phyloP scores from a whole-genome alignment of 2,888 invertebrate species.

The Callinectes sapidus region DNA sequence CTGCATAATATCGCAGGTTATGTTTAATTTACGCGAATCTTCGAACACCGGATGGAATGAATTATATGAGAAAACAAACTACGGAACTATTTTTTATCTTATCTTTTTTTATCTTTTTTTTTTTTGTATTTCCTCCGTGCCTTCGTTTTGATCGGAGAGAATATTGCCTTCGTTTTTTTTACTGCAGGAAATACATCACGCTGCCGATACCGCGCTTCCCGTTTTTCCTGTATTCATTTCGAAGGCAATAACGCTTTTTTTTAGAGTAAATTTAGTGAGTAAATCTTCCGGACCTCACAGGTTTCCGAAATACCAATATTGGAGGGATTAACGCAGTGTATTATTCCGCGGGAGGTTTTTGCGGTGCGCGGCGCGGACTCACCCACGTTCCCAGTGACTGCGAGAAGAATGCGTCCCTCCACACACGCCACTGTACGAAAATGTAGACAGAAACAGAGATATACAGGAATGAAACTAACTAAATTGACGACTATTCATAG shows the following conservation, averaged over 20 bases:
- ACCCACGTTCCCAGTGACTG: background rate
- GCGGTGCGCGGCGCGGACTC: background rate
- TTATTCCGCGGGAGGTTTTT: background rate
- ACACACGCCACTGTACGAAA: too few species aligned
- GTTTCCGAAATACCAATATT: conserved; percentile 20
- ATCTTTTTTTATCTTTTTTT: too few species aligned
- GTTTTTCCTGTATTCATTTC: background rate
- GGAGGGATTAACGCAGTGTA: background rate
- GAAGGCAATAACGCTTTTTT: conserved; percentile 22
- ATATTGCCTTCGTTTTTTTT: conserved; percentile 17
- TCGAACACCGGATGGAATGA: background rate
- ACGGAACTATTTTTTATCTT: background rate
- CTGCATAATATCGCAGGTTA: background rate
- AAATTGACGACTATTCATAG: too few species aligned
- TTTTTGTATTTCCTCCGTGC: background rate
- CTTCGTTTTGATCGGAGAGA: background rate
- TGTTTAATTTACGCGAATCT: background rate
- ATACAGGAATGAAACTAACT: too few species aligned
- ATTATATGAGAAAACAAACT: background rate
- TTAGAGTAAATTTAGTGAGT: background rate
- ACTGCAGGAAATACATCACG: background rate
- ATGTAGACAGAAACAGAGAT: too few species aligned
- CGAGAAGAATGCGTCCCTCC: background rate
- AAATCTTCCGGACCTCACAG: conserved; percentile 28
- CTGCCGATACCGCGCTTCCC: background rate